These are phyloP conservation scores for Eptatretus burgeri DNA, from an alignment of 2,113 vertebrate genomes.

Conservation along the genomic window DNA sequence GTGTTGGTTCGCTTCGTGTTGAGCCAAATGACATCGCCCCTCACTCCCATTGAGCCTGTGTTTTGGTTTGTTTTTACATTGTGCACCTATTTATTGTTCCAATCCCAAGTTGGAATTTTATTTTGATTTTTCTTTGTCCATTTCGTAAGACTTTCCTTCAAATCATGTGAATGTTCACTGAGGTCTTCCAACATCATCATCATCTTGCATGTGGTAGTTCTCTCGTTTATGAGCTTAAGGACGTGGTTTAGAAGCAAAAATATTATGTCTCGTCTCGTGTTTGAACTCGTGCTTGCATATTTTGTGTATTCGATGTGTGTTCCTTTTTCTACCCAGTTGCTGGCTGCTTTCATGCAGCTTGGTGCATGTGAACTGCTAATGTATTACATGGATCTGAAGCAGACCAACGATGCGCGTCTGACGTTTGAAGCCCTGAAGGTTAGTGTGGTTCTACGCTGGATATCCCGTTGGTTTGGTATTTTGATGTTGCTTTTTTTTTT, in stretches of 20 bases:
- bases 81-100: constrained; percentile 12
- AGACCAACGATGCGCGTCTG: constrained; percentile 76
- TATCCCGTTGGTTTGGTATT: no score
- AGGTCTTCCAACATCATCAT: no score
- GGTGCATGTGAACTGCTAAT: constrained; percentile 79
- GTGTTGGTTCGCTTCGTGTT: no score
- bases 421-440: constrained; percentile 97
- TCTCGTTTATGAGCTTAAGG: no score
- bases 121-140: no score
- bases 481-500: no score
- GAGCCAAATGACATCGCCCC: constrained; percentile 10
- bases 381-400: constrained; percentile 85
- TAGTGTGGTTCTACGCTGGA: constrained; percentile 7
- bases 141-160: no score
- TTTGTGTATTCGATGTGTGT: constrained; percentile 12
- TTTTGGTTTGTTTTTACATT: constrained; percentile 16
- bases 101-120: no score
- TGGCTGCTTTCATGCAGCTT: constrained; percentile 94
- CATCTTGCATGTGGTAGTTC: no score
- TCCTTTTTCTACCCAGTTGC: constrained; percentile 23
- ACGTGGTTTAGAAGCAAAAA: no score
- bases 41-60: constrained; percentile 16
- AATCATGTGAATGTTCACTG: no score
- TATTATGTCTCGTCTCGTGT: no score
- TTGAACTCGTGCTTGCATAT: constrained; percentile 4